Conservation (phyloP, 2,888 invertebrate genomes). For the Portevinia maculata region DNA sequence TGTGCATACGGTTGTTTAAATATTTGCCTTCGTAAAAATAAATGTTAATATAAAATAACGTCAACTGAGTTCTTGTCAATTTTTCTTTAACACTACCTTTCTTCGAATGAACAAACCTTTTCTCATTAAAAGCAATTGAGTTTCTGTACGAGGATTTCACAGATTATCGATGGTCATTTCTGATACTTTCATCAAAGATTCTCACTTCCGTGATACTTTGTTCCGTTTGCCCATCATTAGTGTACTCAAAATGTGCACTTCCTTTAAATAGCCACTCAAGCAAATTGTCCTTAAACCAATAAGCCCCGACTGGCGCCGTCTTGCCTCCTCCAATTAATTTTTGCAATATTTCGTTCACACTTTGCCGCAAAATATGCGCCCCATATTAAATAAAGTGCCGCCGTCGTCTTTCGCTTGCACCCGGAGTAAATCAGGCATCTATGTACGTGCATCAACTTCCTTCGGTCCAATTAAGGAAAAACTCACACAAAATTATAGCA, state of each 20-base stretch:
- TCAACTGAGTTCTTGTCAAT: too few species aligned
- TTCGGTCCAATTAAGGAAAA: constrained; percentile 66
- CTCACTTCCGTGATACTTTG: neutral
- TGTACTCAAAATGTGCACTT: neutral
- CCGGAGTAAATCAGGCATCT: neutral
- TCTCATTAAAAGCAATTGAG: too few species aligned
- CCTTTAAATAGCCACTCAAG: constrained; percentile 16
- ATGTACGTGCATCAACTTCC: constrained; percentile 33
- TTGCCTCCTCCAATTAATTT: constrained; percentile 46
- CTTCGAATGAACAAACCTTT: too few species aligned
- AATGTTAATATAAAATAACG: too few species aligned
- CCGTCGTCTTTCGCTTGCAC: constrained; percentile 6
- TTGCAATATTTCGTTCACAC: constrained; percentile 57
- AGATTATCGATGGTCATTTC: neutral
- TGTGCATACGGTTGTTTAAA: too few species aligned
- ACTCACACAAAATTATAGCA: constrained; percentile 53
- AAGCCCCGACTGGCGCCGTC: neutral
- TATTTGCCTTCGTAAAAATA: too few species aligned
- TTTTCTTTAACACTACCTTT: too few species aligned
- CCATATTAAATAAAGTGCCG: constrained; percentile 28
- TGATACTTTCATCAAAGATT: neutral
- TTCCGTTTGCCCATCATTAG: constrained; percentile 2
- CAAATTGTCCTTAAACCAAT: constrained; percentile 24
- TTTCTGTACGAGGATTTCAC: too few species aligned
- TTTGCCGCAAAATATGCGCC: constrained; percentile 37